A percentile compares a stretch with the other conserved stretches of the same genome.
Conservation (phyloP, 2,113 vertebrate species). For the Sylvietta virens region DNA sequence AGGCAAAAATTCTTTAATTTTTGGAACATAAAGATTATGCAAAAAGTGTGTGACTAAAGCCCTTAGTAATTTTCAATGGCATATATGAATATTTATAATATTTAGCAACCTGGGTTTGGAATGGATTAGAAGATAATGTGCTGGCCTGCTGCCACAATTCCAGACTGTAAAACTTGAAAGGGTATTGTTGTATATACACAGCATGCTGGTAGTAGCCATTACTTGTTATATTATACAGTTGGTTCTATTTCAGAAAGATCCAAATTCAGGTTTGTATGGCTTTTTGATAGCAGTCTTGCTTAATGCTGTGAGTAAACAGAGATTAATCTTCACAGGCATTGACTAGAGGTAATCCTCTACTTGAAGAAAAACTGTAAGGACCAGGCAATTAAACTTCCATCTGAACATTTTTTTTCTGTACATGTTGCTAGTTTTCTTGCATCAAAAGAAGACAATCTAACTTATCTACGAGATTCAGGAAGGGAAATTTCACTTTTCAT, state of each 20-base stretch:
- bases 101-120: constrained; percentile 64
- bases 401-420: not conserved
- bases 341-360: not conserved
- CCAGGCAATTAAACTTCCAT: not conserved
- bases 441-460: not conserved
- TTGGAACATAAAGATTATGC: constrained; percentile 74
- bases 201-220: constrained; percentile 28
- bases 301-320: not conserved
- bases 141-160: constrained; percentile 68
- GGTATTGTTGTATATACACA: constrained; percentile 28
- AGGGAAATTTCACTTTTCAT: not conserved
- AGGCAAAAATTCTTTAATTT: constrained; percentile 67
- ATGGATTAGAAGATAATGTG: constrained; percentile 68
- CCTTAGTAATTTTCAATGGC: constrained; percentile 68
- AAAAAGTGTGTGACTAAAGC: constrained; percentile 72
- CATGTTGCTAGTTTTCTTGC: not conserved
- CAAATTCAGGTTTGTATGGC: constrained; percentile 44
- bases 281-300: not conserved
- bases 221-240: constrained; percentile 36
- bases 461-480: not conserved
- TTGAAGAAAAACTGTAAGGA: not conserved
- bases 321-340: not conserved
- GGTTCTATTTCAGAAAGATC: constrained; percentile 52
- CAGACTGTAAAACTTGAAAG: constrained; percentile 47
- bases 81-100: constrained; percentile 79